Evolutionary conservation across 2,797 vertebrate genomes (phyloP).

Genomic region (Setipinna tenuifilis): DNA sequence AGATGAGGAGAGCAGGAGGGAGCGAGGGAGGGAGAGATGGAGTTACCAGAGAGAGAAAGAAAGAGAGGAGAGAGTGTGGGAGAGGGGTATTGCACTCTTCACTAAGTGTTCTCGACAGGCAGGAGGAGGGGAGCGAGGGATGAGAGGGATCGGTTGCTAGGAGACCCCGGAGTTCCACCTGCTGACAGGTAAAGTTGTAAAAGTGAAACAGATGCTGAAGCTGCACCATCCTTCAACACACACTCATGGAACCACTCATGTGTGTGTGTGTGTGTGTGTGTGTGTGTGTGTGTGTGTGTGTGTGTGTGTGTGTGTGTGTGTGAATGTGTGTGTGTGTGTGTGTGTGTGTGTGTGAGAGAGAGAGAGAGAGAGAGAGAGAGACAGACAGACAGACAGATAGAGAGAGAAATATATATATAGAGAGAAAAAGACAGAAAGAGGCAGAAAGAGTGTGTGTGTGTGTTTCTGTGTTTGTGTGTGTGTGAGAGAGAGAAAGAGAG

Average conservation of each 20-base stretch:
- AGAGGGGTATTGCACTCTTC: too few species aligned
- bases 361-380: too few species aligned
- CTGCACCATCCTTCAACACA: neutral
- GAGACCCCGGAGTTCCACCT: neutral
- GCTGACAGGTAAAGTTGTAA: neutral
- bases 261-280: neutral
- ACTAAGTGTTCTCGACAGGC: neutral
- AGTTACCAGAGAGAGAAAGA: too few species aligned
- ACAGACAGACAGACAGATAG: too few species aligned
- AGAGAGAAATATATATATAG: too few species aligned
- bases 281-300: conserved; percentile 3
- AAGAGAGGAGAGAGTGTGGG: too few species aligned
- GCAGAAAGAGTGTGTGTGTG: too few species aligned
- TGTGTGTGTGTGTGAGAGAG: neutral
- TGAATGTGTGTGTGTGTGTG: neutral
- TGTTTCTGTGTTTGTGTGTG: too few species aligned
- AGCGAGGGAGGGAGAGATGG: too few species aligned
- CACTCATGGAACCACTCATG: neutral
- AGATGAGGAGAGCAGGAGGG: too few species aligned
- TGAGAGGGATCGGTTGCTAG: neutral
- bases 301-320: neutral
- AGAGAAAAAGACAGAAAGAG: too few species aligned
- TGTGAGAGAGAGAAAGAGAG: too few species aligned
- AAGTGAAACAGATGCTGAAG: neutral
- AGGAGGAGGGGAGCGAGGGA: neutral